Conservation (phyloP, 2,888 invertebrate genomes). For the Ichneumon xanthorius region DNA sequence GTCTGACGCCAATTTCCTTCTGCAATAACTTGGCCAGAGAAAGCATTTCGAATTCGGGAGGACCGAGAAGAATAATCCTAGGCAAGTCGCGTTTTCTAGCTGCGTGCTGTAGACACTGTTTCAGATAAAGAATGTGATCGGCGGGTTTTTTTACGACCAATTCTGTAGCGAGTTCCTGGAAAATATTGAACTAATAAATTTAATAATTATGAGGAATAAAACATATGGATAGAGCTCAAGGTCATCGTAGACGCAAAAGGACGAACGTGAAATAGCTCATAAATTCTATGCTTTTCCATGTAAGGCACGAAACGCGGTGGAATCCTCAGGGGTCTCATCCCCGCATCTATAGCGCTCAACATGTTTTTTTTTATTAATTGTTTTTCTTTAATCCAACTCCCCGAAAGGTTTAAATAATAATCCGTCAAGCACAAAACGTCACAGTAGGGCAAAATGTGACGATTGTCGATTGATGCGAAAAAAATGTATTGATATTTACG, state of each 20-base stretch:
- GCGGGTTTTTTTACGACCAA: constrained; percentile 87
- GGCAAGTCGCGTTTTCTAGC: constrained; percentile 85
- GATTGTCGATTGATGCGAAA: not conserved
- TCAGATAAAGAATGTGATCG: constrained; percentile 88
- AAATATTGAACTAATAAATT: not conserved
- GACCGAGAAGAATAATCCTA: constrained; percentile 86
- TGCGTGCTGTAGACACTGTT: constrained; percentile 86
- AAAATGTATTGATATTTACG: not conserved
- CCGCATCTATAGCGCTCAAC: constrained; percentile 67
- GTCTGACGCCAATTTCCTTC: constrained; percentile 68
- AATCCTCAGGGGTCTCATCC: constrained; percentile 67
- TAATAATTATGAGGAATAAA: not conserved
- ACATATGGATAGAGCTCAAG: constrained; percentile 12
- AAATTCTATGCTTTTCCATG: constrained; percentile 88
- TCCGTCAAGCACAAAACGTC: not conserved
- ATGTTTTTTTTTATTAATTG: constrained; percentile 51
- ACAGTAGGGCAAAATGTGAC: not conserved
- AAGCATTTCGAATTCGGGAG: constrained; percentile 83
- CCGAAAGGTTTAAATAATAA: not conserved
- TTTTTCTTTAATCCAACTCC: not conserved
- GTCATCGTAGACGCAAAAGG: constrained; percentile 11
- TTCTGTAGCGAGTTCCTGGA: constrained; percentile 87
- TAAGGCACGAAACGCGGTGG: constrained; percentile 87
- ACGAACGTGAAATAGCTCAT: constrained; percentile 88
- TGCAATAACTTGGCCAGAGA: constrained; percentile 72